These are phyloP conservation scores for Kryphioiulus occultus DNA, from an alignment of 2,888 invertebrate species.

Conservation along the genomic window DNA sequence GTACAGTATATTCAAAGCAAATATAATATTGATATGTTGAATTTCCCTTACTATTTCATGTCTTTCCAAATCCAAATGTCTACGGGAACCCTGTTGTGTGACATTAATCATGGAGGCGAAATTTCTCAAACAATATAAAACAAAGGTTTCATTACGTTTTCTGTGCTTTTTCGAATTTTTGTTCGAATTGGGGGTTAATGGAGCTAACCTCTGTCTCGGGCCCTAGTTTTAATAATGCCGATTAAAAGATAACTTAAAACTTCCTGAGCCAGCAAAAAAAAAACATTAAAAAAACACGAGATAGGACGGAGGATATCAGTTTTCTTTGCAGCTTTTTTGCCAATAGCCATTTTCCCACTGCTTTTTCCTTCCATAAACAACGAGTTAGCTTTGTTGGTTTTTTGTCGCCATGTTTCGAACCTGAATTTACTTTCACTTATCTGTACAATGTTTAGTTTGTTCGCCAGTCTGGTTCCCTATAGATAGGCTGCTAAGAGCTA, in stretches of 20 bases:
- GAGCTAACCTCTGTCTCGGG: neutral
- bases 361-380: neutral
- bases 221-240: neutral
- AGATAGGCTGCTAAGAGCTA: neutral
- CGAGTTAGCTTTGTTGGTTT: neutral
- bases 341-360: neutral
- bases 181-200: neutral
- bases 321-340: neutral
- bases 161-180: neutral
- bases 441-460: neutral
- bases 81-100: no score
- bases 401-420: neutral
- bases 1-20: no score
- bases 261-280: neutral
- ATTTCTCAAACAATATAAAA: no score
- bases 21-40: no score
- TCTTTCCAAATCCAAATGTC: no score
- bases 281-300: neutral
- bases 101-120: no score
- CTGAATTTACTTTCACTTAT: conserved; percentile 1
- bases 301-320: neutral
- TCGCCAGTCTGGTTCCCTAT: neutral
- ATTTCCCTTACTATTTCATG: no score
- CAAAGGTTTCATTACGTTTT: no score
- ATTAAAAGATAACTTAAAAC: neutral